Conservation (phyloP, 2,888 invertebrate species). For the Cephus rjabovi region DNA sequence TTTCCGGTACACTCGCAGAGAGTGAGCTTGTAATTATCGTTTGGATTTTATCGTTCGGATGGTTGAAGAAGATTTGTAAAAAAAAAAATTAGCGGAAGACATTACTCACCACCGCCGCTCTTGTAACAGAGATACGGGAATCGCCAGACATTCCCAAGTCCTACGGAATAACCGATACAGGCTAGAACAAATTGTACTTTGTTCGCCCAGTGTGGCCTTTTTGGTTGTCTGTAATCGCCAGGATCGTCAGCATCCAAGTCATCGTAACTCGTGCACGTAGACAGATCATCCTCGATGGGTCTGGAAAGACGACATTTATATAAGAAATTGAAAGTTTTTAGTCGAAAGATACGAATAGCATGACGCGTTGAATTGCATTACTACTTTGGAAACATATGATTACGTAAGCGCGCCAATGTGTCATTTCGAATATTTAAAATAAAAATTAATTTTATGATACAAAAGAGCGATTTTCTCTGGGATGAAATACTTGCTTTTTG, state of each 20-base stretch:
- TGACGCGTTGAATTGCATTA: too few relatives aligned
- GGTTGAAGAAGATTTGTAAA: neutral
- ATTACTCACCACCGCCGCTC: slow-evolving; percentile 83
- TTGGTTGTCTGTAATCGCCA: slow-evolving; percentile 75
- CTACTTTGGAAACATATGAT: too few relatives aligned
- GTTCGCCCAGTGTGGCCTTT: slow-evolving; percentile 87
- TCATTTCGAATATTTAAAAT: too few relatives aligned
- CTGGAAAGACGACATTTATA: slow-evolving; percentile 64
- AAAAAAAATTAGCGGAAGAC: neutral
- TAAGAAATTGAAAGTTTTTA: neutral
- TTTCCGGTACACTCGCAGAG: neutral
- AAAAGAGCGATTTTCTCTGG: too few relatives aligned
- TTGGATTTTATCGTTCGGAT: too few relatives aligned
- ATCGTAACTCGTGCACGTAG: slow-evolving; percentile 81
- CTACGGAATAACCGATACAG: slow-evolving; percentile 90
- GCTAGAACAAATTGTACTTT: slow-evolving; percentile 91
- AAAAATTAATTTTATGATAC: too few relatives aligned
- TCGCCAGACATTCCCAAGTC: slow-evolving; percentile 91
- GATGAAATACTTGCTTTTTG: too few relatives aligned
- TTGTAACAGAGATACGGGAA: slow-evolving; percentile 94
- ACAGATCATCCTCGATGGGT: slow-evolving; percentile 80
- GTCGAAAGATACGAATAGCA: too few relatives aligned
- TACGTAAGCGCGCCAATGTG: too few relatives aligned
- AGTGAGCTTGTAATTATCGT: neutral
- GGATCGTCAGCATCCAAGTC: slow-evolving; percentile 73